Evolutionary conservation across 2,888 invertebrate genomes (phyloP).

Genomic region (Junonia oenone): DNA sequence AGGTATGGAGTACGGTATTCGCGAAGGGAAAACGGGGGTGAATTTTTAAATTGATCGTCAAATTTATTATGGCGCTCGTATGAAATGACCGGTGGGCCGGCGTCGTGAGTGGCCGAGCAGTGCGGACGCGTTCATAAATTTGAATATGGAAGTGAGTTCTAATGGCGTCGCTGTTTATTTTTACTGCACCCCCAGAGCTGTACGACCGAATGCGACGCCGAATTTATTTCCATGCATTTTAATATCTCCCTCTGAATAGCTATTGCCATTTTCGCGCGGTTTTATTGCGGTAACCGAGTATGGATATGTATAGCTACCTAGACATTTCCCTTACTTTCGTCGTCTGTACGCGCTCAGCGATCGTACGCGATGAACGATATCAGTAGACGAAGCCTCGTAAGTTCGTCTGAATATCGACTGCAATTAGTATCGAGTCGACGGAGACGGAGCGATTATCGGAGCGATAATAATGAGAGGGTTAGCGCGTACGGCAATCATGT

Average conservation of each 20-base stretch:
- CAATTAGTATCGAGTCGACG: constrained; percentile 46
- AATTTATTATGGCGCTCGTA: constrained; percentile 57
- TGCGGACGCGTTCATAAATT: constrained; percentile 75
- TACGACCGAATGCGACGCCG: constrained; percentile 80
- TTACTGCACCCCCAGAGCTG: constrained; percentile 78
- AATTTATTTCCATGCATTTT: constrained; percentile 81
- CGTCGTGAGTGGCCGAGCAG: constrained; percentile 40
- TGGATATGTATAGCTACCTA: constrained; percentile 38
- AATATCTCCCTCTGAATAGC: constrained; percentile 79
- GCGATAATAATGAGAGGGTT: constrained; percentile 51
- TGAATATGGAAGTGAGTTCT: constrained; percentile 81
- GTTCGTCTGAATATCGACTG: constrained; percentile 49
- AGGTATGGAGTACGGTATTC: constrained; percentile 18
- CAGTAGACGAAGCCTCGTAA: constrained; percentile 61
- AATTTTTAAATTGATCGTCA: constrained; percentile 57
- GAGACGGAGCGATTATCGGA: constrained; percentile 43
- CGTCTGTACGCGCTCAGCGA: constrained; percentile 67
- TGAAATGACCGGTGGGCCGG: constrained; percentile 55
- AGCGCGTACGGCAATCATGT: constrained; percentile 45
- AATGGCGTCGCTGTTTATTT: constrained; percentile 81
- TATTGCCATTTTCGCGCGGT: constrained; percentile 78
- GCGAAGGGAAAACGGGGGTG: constrained; percentile 50
- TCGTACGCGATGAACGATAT: constrained; percentile 54
- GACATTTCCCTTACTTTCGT: constrained; percentile 41
- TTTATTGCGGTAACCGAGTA: constrained; percentile 62